These are phyloP conservation scores for Notarius quadriscutis DNA, from an alignment of 2,113 vertebrate genomes.

Conservation along the genomic window DNA sequence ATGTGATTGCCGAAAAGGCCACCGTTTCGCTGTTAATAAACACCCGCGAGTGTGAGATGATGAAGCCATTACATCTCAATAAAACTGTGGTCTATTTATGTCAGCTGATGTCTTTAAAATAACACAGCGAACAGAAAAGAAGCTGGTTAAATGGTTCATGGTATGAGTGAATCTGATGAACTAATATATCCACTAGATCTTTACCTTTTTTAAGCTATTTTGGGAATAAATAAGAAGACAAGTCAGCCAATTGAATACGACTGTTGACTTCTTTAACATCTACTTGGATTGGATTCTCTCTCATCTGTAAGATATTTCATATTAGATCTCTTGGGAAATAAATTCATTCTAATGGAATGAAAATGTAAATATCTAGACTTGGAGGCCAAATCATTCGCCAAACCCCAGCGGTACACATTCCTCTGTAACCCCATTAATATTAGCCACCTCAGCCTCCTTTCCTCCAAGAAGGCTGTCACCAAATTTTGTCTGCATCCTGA, in stretches of 20 bases:
- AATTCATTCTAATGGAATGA: neutral
- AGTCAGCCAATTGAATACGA: neutral
- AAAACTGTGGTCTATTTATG: conserved; percentile 18
- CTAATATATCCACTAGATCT: conserved; percentile 37
- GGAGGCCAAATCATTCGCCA: neutral
- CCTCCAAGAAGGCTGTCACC: neutral
- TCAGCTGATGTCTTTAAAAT: conserved; percentile 35
- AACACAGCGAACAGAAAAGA: conserved; percentile 65
- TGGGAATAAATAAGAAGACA: neutral
- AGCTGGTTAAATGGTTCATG: conserved; percentile 68
- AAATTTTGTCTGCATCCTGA: neutral
- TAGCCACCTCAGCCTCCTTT: neutral
- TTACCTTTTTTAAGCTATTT: neutral
- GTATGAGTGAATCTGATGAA: conserved; percentile 63
- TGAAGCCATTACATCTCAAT: conserved; percentile 7
- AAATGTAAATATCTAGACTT: neutral
- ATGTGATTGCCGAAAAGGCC: conserved; percentile 96
- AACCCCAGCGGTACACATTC: neutral
- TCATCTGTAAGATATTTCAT: neutral
- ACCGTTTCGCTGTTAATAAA: conserved; percentile 89
- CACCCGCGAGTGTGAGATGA: conserved; percentile 58
- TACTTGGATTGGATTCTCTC: neutral
- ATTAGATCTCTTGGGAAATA: too few species aligned
- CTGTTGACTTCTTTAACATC: neutral
- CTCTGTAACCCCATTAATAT: neutral